Percentiles rank a stretch among this genome's conserved stretches.
Evolutionary conservation across 1,140 invertebrate species (phyloP).

Genomic region (Dreissena polymorpha): DNA sequence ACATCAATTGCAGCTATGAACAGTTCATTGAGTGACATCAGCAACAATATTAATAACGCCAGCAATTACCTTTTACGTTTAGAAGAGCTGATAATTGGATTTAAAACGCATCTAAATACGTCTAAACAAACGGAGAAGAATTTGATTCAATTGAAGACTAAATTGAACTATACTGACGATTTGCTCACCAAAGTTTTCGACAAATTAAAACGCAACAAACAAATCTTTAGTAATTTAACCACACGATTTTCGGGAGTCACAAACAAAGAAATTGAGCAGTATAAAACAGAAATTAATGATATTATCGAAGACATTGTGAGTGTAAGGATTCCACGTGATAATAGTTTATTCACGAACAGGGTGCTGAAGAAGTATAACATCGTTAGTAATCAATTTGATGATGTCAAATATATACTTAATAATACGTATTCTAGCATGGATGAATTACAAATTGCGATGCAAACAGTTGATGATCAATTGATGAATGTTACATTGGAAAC

Average conservation of each 20-base stretch:
- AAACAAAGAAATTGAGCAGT: slow-evolving; percentile 8
- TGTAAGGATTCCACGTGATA: slow-evolving; percentile 27
- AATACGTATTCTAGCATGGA: slow-evolving; percentile 2
- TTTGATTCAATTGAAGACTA: background rate
- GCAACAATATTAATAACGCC: no score
- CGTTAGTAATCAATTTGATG: slow-evolving; percentile 16
- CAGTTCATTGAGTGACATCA: no score
- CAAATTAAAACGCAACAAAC: background rate
- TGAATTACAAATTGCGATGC: background rate
- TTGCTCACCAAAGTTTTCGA: background rate
- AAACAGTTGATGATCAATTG: slow-evolving; percentile 14
- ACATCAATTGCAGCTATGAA: no score
- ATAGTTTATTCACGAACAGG: slow-evolving; percentile 4
- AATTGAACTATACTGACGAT: background rate
- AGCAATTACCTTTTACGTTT: no score
- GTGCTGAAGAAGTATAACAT: slow-evolving; percentile 37
- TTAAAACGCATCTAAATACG: no score
- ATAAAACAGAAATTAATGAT: background rate
- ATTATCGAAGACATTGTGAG: slow-evolving; percentile 12
- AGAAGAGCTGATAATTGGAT: no score
- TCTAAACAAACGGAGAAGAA: background rate
- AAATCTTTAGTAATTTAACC: slow-evolving; percentile 23
- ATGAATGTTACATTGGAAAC: slow-evolving; percentile 42
- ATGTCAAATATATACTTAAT: slow-evolving; percentile 20
- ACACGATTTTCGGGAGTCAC: slow-evolving; percentile 9